Evolutionary conservation across 2,888 invertebrate genomes (phyloP), one percentile per base, ranked within the genome.

Genomic region (Macrosoma leucophasiata): DNA sequence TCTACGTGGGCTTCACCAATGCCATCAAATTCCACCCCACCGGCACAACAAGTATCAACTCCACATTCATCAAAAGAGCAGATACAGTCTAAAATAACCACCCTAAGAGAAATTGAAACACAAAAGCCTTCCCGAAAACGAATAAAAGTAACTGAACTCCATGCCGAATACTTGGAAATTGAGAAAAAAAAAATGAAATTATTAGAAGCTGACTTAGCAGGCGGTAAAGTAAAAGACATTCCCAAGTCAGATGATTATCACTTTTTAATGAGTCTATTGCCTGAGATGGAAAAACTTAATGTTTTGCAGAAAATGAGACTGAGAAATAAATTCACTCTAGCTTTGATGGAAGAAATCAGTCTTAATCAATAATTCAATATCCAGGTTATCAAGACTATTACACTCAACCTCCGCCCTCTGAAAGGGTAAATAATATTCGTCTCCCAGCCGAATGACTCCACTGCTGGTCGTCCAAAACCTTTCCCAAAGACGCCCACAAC

Each of bases 251-350:
- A 23, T 4, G 11, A 23, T 10, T 23, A 23, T 12, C 11, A 23
- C 12, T 23, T 11, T 23, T 11, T 23, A 5, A 23, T 23, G 23
- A 23, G 23, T 11, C 23, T 23, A 9, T 23, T 23, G 11, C 23
- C 23, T 9, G 23, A 23, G 13, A 23, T 23, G 23, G 6, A 22
- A 22, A 22, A 39, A 3, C 33, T 43, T 24, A 34, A 27, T 8
- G 24, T 30, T 29, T 25, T 39, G 26, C 39, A 39, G 25, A 43
- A 39, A 39, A 39, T 37, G 29, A 39, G 37, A 37, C 29, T 39
- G 13, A 29, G 39, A 25, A 39, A 32, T 19, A 43, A 43, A 30
- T 32, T 43, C 24, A 43, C 25, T 32, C 43, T 39, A 37, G 43
- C 35, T 35, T 27, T 39, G 22, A 34, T 43, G 33, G 39, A 43